A percentile compares a stretch with the other conserved stretches of the same genome.
Conservation (phyloP, 2,797 vertebrate species). For the Acrossocheilus fasciatus region DNA sequence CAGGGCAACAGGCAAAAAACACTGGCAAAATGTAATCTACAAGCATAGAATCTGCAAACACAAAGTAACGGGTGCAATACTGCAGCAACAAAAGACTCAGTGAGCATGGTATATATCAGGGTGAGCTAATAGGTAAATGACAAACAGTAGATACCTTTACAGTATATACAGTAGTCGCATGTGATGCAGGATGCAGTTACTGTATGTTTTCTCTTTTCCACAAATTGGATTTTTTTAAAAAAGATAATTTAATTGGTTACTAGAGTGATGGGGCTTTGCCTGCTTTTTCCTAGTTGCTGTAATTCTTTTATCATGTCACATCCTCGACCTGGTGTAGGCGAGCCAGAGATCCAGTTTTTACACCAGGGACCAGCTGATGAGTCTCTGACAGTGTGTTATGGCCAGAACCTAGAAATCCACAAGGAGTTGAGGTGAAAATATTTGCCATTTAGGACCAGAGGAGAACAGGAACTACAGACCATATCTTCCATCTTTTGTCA, state of each 20-base stretch:
- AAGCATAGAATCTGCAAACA: background rate
- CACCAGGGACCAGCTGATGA: background rate
- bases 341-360: background rate
- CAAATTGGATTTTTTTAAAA: background rate
- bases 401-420: background rate
- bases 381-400: background rate
- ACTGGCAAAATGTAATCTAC: background rate
- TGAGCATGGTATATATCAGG: background rate
- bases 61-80: background rate
- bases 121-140: background rate
- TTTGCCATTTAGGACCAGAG: background rate
- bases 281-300: background rate
- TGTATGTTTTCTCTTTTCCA: too few species aligned
- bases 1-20: background rate
- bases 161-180: background rate
- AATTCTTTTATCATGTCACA: background rate
- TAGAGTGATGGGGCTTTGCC: background rate
- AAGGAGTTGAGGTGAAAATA: background rate
- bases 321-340: background rate
- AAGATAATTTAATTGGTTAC: background rate
- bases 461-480: background rate
- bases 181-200: background rate
- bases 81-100: background rate
- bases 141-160: background rate
- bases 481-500: background rate